These are phyloP conservation scores for Metaphire vulgaris DNA, from an alignment of 1,140 invertebrate genomes.

Conservation along the genomic window DNA sequence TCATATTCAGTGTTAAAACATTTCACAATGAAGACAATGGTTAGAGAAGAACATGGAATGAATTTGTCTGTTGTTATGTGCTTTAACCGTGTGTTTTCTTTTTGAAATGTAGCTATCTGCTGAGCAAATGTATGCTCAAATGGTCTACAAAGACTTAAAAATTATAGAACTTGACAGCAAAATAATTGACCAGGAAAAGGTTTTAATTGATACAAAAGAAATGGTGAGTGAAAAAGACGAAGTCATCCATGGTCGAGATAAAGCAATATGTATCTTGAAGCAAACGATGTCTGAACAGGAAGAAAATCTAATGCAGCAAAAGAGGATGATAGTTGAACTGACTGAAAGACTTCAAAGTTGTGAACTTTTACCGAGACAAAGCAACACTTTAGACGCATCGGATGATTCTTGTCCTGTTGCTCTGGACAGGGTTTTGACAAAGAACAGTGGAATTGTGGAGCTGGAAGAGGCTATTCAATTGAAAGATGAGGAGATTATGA, in stretches of 20 bases:
- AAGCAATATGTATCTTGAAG: conserved; percentile 47
- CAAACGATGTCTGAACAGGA: not conserved
- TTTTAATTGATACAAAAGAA: conserved; percentile 59
- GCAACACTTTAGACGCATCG: not conserved
- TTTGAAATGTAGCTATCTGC: conserved; percentile 37
- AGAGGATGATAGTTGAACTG: not conserved
- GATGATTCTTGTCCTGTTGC: not conserved
- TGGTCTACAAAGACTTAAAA: conserved; percentile 55
- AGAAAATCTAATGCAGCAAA: not conserved
- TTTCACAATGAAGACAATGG: too few relatives aligned
- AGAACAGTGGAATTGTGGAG: not conserved
- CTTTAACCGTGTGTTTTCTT: too few relatives aligned
- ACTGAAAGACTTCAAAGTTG: not conserved
- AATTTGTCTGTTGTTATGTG: too few relatives aligned
- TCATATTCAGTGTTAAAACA: too few relatives aligned
- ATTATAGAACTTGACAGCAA: conserved; percentile 55
- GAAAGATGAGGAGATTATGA: not conserved
- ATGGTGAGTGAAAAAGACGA: conserved; percentile 76
- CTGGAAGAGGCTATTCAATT: not conserved
- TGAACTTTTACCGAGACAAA: not conserved
- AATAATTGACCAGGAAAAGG: conserved; percentile 52
- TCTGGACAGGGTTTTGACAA: too few relatives aligned
- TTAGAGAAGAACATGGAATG: too few relatives aligned
- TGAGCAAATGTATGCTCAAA: conserved; percentile 55
- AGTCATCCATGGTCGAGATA: conserved; percentile 73